These are phyloP conservation scores for Sus cebifrons DNA, from an alignment of 2,797 vertebrate species.

Conservation along the genomic window DNA sequence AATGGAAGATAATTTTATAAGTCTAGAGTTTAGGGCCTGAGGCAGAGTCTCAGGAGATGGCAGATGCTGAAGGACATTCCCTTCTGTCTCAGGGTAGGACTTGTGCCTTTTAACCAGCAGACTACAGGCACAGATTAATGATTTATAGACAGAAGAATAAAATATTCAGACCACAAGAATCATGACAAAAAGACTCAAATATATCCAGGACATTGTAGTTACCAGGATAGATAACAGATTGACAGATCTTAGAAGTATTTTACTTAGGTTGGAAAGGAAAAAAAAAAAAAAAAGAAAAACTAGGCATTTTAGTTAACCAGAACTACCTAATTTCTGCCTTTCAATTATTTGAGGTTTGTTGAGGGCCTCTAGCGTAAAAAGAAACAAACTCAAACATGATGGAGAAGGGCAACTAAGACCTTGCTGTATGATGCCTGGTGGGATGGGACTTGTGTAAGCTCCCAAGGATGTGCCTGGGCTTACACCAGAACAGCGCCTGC, in stretches of 20 bases:
- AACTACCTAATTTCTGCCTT: conserved; percentile 32
- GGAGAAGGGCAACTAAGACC: conserved; percentile 35
- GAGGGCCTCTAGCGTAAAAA: background rate
- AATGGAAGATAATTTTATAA: conserved; percentile 25
- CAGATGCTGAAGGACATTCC: background rate
- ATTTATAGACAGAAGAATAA: background rate
- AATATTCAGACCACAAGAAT: background rate
- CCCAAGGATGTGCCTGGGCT: conserved; percentile 81
- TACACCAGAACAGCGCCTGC: conserved; percentile 80
- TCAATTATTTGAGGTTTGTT: conserved; percentile 22
- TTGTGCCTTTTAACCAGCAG: background rate
- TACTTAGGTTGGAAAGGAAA: background rate
- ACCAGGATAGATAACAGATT: background rate
- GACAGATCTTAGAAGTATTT: conserved; percentile 13
- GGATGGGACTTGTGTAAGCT: conserved; percentile 71
- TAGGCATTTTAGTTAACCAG: conserved; percentile 13
- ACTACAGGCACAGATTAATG: background rate
- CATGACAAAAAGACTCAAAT: background rate
- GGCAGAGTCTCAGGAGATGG: background rate
- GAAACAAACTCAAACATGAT: background rate
- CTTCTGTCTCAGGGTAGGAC: background rate
- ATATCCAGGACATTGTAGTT: background rate
- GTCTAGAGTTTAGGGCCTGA: background rate
- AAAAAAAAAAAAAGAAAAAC: background rate
- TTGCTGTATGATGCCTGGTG: background rate